Evolutionary conservation across 2,797 vertebrate genomes (phyloP).

Genomic region (Sebastes reedi): DNA sequence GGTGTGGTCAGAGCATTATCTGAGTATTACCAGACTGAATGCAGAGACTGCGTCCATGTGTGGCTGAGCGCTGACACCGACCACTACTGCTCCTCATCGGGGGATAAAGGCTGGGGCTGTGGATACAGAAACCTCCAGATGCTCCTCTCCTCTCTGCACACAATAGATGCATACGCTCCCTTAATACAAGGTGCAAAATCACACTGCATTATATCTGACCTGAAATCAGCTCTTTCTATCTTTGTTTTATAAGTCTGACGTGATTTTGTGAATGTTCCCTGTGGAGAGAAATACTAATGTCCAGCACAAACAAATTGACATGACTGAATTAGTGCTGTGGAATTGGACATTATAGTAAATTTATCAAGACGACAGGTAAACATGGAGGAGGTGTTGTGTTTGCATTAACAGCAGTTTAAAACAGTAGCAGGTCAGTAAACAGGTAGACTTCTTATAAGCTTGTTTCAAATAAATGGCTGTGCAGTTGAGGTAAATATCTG

Average conservation of each 20-base stretch:
- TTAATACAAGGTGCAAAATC: conserved; percentile 82
- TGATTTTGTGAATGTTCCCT: background rate
- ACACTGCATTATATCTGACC: background rate
- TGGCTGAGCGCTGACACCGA: conserved; percentile 91
- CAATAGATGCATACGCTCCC: conserved; percentile 79
- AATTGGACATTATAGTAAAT: background rate
- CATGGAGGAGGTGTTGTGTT: background rate
- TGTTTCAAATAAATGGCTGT: background rate
- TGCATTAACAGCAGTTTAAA: background rate
- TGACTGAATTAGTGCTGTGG: background rate
- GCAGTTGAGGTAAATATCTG: background rate
- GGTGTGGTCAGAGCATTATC: conserved; percentile 85
- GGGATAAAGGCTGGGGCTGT: conserved; percentile 95
- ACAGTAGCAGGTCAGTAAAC: background rate
- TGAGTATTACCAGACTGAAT: conserved; percentile 84
- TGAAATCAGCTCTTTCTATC: background rate
- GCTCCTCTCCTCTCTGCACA: conserved; percentile 88
- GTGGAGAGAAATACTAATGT: background rate
- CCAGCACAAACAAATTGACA: background rate
- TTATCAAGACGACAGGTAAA: too few species aligned
- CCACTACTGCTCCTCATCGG: conserved; percentile 90
- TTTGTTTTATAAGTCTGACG: background rate
- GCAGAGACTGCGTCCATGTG: conserved; percentile 82
- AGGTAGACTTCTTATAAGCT: background rate
- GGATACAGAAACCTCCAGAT: conserved; percentile 98